Base-by-base conservation (phyloP, 2,113 vertebrate genomes). In the Siniperca chuatsi region DNA sequence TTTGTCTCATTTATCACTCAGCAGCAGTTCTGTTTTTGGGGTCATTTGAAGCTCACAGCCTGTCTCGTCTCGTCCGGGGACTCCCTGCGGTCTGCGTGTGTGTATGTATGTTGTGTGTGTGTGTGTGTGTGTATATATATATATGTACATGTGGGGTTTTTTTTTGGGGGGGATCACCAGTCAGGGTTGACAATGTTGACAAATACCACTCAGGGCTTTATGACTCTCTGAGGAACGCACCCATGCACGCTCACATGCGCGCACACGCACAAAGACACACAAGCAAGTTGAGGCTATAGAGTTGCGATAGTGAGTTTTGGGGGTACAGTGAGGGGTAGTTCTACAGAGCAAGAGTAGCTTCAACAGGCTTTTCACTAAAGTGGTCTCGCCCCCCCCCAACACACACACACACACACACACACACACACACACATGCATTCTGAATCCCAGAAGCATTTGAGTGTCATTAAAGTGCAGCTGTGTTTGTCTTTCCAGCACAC, bases 391-490 rank as follows among this genome's bases (percentile, higher is more conserved):
- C 40, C 40, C 40, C 6, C 37, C 37, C 37, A 4, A 29, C 29
- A 29, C 29, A 29, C 29, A 29, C 29, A 37, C 3, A 71, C 60
- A 67, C 9, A 52, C 40, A 33, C 66, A 75, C 25, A 35, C 0
- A 54, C 69, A 85, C 74, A 55, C 67, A 62, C 29, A 78, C 84
- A 86, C 81, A 78, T 52, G 42, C 54, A 79, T 79, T 68, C 67
- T 78, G 79, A 87, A 87, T 92, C 90, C 87, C 91, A 93, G 90
- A 93, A 93, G 91, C 89, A 91, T 94, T 92, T 87, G 88, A 89
- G 92, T 94, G 92, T 94, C 93, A 94, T 95, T 93, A 95, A 94
- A 94, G 86, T 94, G 91, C 94, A 95, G 95, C 95, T 95, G 94
- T 95, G 95, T 95, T 95, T 94, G 94, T 95, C 93, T 95, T 95